Base-by-base conservation (phyloP, 1,140 invertebrate species). In the Lordiphosa collinella region DNA sequence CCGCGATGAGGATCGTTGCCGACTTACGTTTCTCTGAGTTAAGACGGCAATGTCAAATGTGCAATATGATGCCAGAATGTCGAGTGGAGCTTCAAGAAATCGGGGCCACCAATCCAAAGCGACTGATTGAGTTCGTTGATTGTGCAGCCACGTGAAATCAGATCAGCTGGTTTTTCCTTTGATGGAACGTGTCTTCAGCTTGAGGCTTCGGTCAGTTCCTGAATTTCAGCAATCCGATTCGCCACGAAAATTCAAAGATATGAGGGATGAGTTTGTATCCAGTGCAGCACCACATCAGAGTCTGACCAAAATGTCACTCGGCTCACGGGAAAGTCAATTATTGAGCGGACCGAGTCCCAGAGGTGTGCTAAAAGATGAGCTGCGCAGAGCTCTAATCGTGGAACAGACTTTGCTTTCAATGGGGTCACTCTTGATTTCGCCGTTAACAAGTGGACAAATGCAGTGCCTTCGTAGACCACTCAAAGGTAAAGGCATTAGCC, bases 311-410 rank as follows among this genome's bases (percentile, higher is more conserved):
- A 38, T 10, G 7, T 31, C 5, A 48, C 31, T 10, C 40, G 25
- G 3, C 13, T 11, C 11, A 41, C n/a, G 2, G 10, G 18, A n/a
- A 40, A 47, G 4, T 46, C 13, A 11, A 55, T 52, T 13, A 50
- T 49, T 7, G 49, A 7, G 4, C 37, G 18, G 0, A 74, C 40
- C 31, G 72, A 43, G 12, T 57, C 50, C 22, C 74, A 44, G 7
- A 84, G 34, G 31, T 59, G 62, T 9, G 74, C 46, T 1, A 86
- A 34, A 4, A 89, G 22, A 9, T 84, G 35, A 0, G 88, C 88
- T 25, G 57, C 86, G 54, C 65, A 80, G 7, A 89, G 47, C 63
- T 89, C 89, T 8, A 90, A 53, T 22, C 86, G 48, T 4, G 85
- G 89, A 9, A 90, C 53, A 22, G 22, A 22, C 4, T 22, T 22